Conservation (phyloP, 2,113 vertebrate species). For the Apistogramma diplotaenia region DNA sequence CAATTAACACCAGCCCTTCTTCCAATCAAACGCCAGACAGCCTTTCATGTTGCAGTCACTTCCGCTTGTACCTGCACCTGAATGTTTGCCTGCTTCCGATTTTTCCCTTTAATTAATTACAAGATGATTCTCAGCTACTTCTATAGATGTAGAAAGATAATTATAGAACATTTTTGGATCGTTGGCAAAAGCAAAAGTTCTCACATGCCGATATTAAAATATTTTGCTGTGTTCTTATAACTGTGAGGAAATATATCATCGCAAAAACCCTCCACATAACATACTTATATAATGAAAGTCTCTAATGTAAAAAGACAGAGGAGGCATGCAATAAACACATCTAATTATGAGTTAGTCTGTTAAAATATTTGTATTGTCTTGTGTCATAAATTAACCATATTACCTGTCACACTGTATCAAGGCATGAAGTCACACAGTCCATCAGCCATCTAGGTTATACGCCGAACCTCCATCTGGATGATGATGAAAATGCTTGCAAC, state of each 20-base stretch:
- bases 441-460: slow-evolving; percentile 36
- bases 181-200: not conserved
- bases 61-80: not conserved
- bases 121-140: not conserved
- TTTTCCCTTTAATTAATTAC: not conserved
- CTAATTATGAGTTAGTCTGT: slow-evolving; percentile 1
- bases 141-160: too few species aligned
- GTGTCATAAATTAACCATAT: slow-evolving; percentile 46
- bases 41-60: not conserved
- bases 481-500: slow-evolving; percentile 36
- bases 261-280: not conserved
- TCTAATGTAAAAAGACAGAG: slow-evolving; percentile 27
- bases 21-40: not conserved
- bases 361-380: slow-evolving; percentile 50
- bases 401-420: slow-evolving; percentile 44
- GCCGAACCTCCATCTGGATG: slow-evolving; percentile 20
- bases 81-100: not conserved
- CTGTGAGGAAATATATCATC: not conserved
- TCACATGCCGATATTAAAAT: not conserved
- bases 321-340: not conserved
- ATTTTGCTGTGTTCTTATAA: not conserved
- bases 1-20: not conserved
- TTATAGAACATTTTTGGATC: too few species aligned
- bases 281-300: not conserved
- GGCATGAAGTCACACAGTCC: slow-evolving; percentile 30